Conservation (phyloP, 2,888 invertebrate species). For the Tyria jacobaeae region DNA sequence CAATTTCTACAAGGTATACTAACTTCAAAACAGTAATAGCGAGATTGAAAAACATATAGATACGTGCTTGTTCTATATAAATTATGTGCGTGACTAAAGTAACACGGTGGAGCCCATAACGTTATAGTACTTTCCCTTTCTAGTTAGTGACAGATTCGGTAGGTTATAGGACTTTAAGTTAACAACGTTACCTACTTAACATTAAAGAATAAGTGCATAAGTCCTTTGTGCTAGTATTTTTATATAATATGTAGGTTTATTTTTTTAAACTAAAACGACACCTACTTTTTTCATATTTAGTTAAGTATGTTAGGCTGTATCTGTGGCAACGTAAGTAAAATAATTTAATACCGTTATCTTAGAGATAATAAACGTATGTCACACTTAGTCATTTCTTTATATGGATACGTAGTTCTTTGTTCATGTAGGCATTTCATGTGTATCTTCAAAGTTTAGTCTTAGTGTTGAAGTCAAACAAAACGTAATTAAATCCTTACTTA, state of each 20-base stretch:
- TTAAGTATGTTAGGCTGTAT: constrained; percentile 54
- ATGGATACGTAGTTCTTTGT: constrained; percentile 11
- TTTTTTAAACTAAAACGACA: constrained; percentile 28
- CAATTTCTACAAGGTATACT: background rate
- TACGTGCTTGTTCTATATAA: constrained; percentile 56
- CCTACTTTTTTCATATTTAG: constrained; percentile 42
- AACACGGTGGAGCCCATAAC: constrained; percentile 48
- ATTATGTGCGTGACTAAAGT: constrained; percentile 71
- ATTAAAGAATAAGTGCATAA: background rate
- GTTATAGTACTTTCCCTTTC: constrained; percentile 67
- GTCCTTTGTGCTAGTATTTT: background rate
- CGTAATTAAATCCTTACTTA: constrained; percentile 13
- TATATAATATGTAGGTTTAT: background rate
- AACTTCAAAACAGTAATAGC: constrained; percentile 18
- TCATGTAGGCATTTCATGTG: constrained; percentile 14
- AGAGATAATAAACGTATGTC: constrained; percentile 59
- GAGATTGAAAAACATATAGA: too few species aligned
- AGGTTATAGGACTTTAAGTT: constrained; percentile 10
- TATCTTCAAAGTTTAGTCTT: constrained; percentile 3
- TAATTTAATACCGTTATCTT: constrained; percentile 64
- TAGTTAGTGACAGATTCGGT: constrained; percentile 13
- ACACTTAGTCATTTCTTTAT: constrained; percentile 48
- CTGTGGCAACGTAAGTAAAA: constrained; percentile 37
- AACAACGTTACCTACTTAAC: background rate
- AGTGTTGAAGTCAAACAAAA: constrained; percentile 12